Evolutionary conservation across 2,797 vertebrate genomes (phyloP).

Genomic region (Sebastes matsubarae): DNA sequence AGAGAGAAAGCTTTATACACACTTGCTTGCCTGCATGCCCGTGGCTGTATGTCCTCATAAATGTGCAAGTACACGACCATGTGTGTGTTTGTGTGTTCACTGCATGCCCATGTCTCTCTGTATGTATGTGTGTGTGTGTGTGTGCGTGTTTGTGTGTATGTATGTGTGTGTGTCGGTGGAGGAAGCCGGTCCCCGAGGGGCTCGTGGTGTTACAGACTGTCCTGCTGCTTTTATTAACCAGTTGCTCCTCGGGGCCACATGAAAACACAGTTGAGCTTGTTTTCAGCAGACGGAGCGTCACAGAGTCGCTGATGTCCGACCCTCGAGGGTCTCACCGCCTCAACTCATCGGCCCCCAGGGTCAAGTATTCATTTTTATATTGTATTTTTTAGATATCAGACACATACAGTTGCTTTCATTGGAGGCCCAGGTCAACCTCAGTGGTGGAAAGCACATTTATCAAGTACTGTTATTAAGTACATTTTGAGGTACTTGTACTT

Average conservation of each 20-base stretch:
- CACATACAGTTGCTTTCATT: neutral
- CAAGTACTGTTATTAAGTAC: neutral
- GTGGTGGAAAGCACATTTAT: too few relatives aligned
- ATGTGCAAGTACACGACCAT: neutral
- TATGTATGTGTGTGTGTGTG: neutral
- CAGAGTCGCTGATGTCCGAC: neutral
- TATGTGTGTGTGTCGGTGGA: neutral
- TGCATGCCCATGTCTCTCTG: neutral
- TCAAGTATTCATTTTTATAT: neutral
- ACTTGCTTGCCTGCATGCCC: neutral
- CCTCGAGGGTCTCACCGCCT: neutral
- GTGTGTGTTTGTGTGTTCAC: neutral
- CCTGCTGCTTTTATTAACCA: conserved; percentile 60
- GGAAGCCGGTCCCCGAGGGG: conserved; percentile 18
- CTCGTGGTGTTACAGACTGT: conserved; percentile 39
- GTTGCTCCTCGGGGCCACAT: conserved; percentile 43
- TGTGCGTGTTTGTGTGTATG: neutral
- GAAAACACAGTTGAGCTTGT: conserved; percentile 50
- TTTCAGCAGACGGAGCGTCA: conserved; percentile 39
- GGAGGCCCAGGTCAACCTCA: neutral
- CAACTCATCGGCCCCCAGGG: conserved; percentile 2
- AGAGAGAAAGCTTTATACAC: neutral
- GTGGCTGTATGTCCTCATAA: conserved; percentile 13
- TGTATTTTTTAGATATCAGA: neutral
- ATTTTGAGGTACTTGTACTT: neutral